Conservation (phyloP, 2,797 vertebrate species). For the Anas bernieri region DNA sequence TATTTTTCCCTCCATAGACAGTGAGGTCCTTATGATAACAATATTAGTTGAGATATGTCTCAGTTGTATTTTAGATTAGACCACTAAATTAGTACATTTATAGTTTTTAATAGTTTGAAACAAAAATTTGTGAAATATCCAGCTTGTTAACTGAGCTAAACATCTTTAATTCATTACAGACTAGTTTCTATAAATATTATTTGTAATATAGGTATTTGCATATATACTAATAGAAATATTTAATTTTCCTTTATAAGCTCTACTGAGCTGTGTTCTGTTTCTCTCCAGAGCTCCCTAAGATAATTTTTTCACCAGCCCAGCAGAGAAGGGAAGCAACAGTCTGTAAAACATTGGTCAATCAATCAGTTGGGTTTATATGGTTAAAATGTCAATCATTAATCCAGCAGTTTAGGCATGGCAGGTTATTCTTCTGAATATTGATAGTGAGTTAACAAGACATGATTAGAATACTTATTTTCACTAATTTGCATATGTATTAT, state of each 20-base stretch:
- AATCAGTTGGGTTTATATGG: not conserved
- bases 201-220: not conserved
- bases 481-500: not conserved
- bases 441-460: not conserved
- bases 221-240: not conserved
- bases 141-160: not conserved
- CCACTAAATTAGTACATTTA: not conserved
- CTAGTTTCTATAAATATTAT: not conserved
- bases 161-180: not conserved
- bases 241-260: not conserved
- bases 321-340: not conserved
- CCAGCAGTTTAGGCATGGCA: not conserved
- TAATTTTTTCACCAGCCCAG: not conserved
- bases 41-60: not conserved
- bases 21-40: not conserved
- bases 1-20: not conserved
- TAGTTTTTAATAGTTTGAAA: not conserved
- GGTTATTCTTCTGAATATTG: not conserved
- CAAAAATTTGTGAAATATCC: not conserved
- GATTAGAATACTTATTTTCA: conserved; percentile 45
- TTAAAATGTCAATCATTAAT: not conserved
- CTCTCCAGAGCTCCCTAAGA: not conserved
- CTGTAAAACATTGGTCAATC: not conserved
- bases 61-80: not conserved
- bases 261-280: not conserved